These are phyloP conservation scores for Phylloscopus trochilus DNA, from an alignment of 2,113 vertebrate species.

Conservation along the genomic window DNA sequence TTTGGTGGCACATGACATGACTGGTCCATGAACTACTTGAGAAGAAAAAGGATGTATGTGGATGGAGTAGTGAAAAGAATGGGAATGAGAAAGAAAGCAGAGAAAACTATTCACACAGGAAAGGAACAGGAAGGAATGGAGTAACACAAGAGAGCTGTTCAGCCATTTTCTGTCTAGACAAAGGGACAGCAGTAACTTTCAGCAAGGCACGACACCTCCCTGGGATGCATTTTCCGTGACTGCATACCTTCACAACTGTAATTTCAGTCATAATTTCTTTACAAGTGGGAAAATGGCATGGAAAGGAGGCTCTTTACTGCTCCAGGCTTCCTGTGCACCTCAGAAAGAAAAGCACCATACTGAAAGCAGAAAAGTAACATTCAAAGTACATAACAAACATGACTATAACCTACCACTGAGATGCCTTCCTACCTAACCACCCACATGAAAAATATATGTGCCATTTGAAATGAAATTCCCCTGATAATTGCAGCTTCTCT, in stretches of 20 bases:
- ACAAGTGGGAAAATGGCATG: neutral
- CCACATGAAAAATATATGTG: neutral
- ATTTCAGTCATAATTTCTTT: neutral
- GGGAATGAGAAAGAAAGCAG: neutral
- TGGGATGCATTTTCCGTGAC: neutral
- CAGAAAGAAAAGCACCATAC: neutral
- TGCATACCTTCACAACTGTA: neutral
- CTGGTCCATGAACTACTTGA: neutral
- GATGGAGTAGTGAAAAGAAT: neutral
- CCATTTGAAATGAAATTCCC: slow-evolving; percentile 21
- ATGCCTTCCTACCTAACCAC: slow-evolving; percentile 14
- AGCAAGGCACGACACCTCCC: neutral
- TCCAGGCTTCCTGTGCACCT: neutral
- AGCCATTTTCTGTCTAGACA: neutral
- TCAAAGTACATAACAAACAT: slow-evolving; percentile 41
- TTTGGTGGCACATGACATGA: neutral
- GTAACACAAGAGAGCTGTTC: neutral
- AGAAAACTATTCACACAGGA: neutral
- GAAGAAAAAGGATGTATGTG: neutral
- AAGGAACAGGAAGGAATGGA: neutral
- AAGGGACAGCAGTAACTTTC: neutral
- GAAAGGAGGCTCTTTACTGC: neutral
- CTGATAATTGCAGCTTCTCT: slow-evolving; percentile 28
- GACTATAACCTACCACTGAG: slow-evolving; percentile 30
- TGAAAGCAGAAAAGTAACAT: slow-evolving; percentile 26